Base-by-base conservation (phyloP, 2,797 vertebrate species). In the Phoebastria nigripes region DNA sequence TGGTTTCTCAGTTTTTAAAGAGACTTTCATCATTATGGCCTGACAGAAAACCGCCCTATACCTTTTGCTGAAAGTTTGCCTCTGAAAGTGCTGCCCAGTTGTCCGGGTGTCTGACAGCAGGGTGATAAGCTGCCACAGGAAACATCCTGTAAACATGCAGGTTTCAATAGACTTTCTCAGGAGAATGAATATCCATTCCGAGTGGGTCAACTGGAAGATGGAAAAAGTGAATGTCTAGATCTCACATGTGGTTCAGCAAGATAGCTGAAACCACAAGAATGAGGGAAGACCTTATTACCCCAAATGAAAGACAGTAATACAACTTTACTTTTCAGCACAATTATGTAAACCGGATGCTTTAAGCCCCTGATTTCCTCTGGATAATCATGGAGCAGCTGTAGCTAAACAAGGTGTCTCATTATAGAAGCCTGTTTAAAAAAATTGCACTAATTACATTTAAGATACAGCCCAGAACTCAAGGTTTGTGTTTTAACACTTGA, bases 341-440 rank as follows among this genome's bases (percentile, higher is more conserved):
- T 69, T 79, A 93, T 24, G 42, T 79, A 96, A 94, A 92, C 77
- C 6, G 3, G 90, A 88, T 89, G 80, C 49, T 87, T 94, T 90
- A 94, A 96, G 87, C 8, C 61, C 51, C 71, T 55, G 35, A 70
- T 90, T 95, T 92, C 82, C 93, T 86, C 66, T 31, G 21, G 69
- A 88, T 83, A 95, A 94, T 79, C 61, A 76, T 2, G 7, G 58
- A 88, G 28, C 88, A 94, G 88, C 92, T 97, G 76, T 69, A 74
- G 62, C 65, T 87, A 90, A 94, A 94, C 80, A 93, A 92, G 82
- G 65, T 74, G 52, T 67, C 88, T 93, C 77, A 66, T 88, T 86
- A 93, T 4, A 90, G 81, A 71, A 93, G 69, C 49, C 29, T 42
- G 17, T 87, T 93, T 87, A 10, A 6, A 73, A 76, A 83, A 89